Percentiles rank a stretch among this genome's conserved stretches.
Evolutionary conservation across 2,797 vertebrate genomes (phyloP).

Genomic region (Megalops cyprinoides): DNA sequence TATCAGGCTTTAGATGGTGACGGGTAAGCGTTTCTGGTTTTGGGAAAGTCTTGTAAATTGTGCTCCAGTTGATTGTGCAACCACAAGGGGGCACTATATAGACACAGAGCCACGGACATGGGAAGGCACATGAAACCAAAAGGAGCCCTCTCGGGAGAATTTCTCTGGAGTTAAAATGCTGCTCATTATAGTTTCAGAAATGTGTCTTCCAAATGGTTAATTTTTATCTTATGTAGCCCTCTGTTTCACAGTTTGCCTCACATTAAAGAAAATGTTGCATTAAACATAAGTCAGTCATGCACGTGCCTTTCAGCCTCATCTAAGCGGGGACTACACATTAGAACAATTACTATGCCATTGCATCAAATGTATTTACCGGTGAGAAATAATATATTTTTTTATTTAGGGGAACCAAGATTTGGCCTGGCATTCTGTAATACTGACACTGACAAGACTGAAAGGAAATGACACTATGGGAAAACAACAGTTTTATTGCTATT

Average conservation of each 20-base stretch:
- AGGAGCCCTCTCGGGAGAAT: background rate
- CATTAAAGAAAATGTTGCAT: background rate
- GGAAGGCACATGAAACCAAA: background rate
- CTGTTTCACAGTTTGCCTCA: background rate
- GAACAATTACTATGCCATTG: background rate
- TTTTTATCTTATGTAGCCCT: background rate
- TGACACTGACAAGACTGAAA: background rate
- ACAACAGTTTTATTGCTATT: background rate
- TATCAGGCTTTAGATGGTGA: background rate
- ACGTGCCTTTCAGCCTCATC: background rate
- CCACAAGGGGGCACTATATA: conserved; percentile 17
- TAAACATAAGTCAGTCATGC: background rate
- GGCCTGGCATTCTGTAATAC: background rate
- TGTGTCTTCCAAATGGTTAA: background rate
- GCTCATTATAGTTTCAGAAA: background rate
- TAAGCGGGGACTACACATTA: background rate
- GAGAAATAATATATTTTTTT: background rate
- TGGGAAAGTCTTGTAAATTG: too few species aligned
- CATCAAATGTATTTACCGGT: background rate
- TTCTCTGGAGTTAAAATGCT: background rate
- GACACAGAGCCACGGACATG: background rate
- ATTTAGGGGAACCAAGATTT: background rate
- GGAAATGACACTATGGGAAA: background rate
- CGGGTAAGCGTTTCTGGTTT: background rate
- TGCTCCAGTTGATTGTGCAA: background rate